Base-by-base conservation (phyloP, 2,113 vertebrate species). In the Lepisosteus osseus region DNA sequence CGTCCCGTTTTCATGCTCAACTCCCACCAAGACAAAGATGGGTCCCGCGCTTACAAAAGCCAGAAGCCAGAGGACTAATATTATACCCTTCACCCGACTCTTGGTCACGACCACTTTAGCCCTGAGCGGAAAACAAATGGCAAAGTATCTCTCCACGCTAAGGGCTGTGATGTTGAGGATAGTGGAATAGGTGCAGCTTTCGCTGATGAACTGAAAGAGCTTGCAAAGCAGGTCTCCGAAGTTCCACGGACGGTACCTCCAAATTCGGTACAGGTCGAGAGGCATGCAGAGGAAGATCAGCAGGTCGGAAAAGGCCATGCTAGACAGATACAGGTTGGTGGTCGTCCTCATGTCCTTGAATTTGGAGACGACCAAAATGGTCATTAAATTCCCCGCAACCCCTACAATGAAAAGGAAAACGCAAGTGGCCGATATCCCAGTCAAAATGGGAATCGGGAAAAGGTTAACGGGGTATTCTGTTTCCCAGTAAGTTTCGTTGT, bases 251-350 rank as follows among this genome's bases (percentile, higher is more conserved):
- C 94, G 86, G 88, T 96, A 97, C 79, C 94, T 92, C 97, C 97
- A 99, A 82, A 99, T 94, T 67, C 96, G 92, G 71, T 97, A 95
- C 17, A 99, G 91, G 81, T 99, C 97, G 44, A 98, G 89, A 0
- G 97, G 97, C 96, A 99, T 95, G 79, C 97, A 99, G 68, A 97
- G 86, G 77, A 99, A 97, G 77, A 99, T 97, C 61, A 99, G 89
- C 51, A 99, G 85, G 87, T 99, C 97, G 0, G 97, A 98, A 66
- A 97, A 93, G 3, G 97, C 97, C 97, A 99, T 97, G 87, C 97
- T 99, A 78, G 93, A 96, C 78, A 99, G 86, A 88, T 99, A 98
- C 66, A 99, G 85, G 89, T 99, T 98, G 75, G 96, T 99, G 74
- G 97, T 98, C 44, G 95, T 97, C 76, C 95, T 93, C 94, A 99